Evolutionary conservation across 2,888 invertebrate species (phyloP).

Genomic region (Lasioglossum malachurum): DNA sequence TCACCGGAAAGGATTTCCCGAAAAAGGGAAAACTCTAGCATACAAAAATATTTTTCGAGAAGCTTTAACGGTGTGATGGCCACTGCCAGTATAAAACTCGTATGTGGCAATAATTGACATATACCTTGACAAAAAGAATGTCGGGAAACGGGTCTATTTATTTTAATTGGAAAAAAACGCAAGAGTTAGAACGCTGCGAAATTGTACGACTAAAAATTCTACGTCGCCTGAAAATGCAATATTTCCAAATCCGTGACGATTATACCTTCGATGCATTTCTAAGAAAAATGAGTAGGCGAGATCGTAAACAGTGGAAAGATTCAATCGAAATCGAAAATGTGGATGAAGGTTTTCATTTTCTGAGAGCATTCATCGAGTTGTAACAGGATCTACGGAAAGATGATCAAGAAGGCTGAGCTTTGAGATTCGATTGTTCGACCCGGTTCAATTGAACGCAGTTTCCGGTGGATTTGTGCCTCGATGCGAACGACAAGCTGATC

Average conservation of each 20-base stretch:
- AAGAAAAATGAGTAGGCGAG: background rate
- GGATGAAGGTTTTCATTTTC: background rate
- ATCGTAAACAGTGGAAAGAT: background rate
- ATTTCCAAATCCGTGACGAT: background rate
- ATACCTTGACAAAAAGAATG: background rate
- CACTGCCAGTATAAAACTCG: background rate
- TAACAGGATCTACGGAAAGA: background rate
- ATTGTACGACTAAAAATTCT: background rate
- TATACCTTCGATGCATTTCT: background rate
- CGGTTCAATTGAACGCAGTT: constrained; percentile 15
- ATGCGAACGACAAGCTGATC: constrained; percentile 42
- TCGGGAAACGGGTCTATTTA: background rate
- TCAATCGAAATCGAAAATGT: background rate
- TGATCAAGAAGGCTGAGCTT: background rate
- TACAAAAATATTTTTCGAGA: background rate
- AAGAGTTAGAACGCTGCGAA: background rate
- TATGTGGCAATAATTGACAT: background rate
- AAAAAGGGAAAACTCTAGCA: background rate
- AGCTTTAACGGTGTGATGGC: background rate
- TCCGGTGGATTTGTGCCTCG: constrained; percentile 19
- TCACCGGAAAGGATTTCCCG: background rate
- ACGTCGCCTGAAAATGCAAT: background rate
- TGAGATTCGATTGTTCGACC: background rate
- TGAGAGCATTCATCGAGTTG: background rate
- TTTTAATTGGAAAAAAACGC: background rate